Conservation (phyloP, 2,113 vertebrate species). For the Argyrosomus japonicus region DNA sequence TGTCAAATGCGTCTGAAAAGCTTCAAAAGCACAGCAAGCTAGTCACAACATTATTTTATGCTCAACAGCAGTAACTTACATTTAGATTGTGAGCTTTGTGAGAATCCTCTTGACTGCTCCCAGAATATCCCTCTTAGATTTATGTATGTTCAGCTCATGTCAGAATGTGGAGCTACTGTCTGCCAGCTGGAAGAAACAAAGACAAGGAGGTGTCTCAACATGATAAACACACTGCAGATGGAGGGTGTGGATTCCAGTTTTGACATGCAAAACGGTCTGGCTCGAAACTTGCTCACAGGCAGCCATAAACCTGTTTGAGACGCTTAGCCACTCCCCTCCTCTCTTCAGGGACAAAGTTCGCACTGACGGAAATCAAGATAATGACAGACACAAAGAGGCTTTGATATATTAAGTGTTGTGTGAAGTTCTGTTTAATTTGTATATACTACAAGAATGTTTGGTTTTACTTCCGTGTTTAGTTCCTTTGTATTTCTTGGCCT, state of each 20-base stretch:
- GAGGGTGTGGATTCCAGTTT: conserved; percentile 89
- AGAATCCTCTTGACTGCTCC: conserved; percentile 63
- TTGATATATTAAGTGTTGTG: conserved; percentile 4
- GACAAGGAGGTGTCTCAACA: conserved; percentile 78
- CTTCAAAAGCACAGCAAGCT: conserved; percentile 16
- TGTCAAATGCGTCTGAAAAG: background rate
- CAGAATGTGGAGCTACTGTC: conserved; percentile 34
- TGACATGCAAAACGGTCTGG: conserved; percentile 85
- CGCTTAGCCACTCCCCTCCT: conserved; percentile 79
- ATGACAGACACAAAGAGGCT: conserved; percentile 35
- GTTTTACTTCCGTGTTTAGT: background rate
- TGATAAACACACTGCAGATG: conserved; percentile 72
- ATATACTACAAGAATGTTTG: background rate
- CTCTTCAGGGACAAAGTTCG: conserved; percentile 67
- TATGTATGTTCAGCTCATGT: conserved; percentile 43
- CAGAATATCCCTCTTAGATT: conserved; percentile 54
- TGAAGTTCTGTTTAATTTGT: background rate
- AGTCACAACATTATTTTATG: conserved; percentile 2
- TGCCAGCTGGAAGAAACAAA: conserved; percentile 64
- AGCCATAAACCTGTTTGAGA: conserved; percentile 87
- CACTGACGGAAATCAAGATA: conserved; percentile 48
- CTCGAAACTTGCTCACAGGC: conserved; percentile 78
- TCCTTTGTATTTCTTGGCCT: too few species aligned
- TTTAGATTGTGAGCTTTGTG: conserved; percentile 57
- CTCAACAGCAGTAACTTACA: conserved; percentile 74